A percentile compares a stretch with the other conserved stretches of the same genome.
These are phyloP conservation scores for Cheiracanthium punctorium DNA, from an alignment of 2,888 invertebrate species.

Conservation along the genomic window DNA sequence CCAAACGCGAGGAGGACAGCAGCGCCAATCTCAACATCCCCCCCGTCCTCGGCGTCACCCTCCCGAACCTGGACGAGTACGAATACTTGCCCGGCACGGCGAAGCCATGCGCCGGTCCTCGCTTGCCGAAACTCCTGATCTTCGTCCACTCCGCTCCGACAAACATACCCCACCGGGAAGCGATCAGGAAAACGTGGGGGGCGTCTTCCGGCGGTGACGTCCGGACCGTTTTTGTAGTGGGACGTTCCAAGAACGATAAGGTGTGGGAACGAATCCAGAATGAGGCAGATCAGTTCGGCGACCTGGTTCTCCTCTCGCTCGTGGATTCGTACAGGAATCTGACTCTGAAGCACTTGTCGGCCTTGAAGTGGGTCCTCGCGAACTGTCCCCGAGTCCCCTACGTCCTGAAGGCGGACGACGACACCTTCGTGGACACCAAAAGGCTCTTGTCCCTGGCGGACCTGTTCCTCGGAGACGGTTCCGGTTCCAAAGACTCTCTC, in stretches of 20 bases:
- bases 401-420: slow-evolving; percentile 86
- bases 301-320: slow-evolving; percentile 86
- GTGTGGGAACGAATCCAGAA: slow-evolving; percentile 76
- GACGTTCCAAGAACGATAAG: slow-evolving; percentile 78
- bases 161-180: slow-evolving; percentile 81
- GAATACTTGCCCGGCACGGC: slow-evolving; percentile 8
- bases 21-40: neutral
- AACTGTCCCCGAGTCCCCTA: slow-evolving; percentile 83
- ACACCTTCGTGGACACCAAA: slow-evolving; percentile 82
- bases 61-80: neutral
- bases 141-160: slow-evolving; percentile 83
- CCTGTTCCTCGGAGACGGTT: neutral
- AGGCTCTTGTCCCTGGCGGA: neutral
- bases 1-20: neutral
- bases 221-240: slow-evolving; percentile 81
- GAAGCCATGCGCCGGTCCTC: neutral
- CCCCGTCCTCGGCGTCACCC: neutral
- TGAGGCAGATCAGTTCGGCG: slow-evolving; percentile 80
- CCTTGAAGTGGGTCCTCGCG: slow-evolving; percentile 85
- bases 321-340: slow-evolving; percentile 86
- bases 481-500: neutral
- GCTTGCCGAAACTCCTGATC: slow-evolving; percentile 78
- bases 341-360: slow-evolving; percentile 89
- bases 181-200: slow-evolving; percentile 87
- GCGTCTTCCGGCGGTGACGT: slow-evolving; percentile 75